A percentile compares a stretch with the other conserved stretches of the same genome.
Conservation (phyloP, 1,140 invertebrate species). For the Papilio helenus region DNA sequence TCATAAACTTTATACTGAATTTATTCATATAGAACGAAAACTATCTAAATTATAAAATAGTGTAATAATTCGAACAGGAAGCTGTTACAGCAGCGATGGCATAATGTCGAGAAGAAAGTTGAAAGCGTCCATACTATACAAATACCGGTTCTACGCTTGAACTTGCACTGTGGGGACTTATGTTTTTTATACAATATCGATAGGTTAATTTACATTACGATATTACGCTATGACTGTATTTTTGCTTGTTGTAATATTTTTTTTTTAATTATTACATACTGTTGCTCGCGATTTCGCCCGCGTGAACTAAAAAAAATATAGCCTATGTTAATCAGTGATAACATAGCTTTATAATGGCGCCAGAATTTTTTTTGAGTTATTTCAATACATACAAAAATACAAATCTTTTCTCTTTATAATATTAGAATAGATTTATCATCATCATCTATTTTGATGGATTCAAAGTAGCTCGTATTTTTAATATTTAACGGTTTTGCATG, state of each 20-base stretch:
- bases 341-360: no score
- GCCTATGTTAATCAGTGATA: no score
- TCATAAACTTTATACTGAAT: no score
- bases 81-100: constrained; percentile 70
- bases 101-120: constrained; percentile 71
- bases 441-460: neutral
- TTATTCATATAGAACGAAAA: no score
- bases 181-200: neutral
- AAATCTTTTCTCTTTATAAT: neutral
- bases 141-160: constrained; percentile 56
- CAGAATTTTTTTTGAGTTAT: no score
- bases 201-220: neutral
- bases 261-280: no score
- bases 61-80: no score
- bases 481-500: neutral
- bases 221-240: neutral
- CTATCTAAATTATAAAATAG: no score
- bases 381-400: no score
- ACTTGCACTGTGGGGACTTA: constrained; percentile 24
- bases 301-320: no score
- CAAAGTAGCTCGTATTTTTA: neutral
- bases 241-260: neutral
- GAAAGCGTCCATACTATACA: constrained; percentile 57
- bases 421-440: no score
- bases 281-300: no score